A percentile compares a stretch with the other conserved stretches of the same genome.
Evolutionary conservation across 1,140 invertebrate genomes (phyloP).

Genomic region (Drosophila mauritiana): DNA sequence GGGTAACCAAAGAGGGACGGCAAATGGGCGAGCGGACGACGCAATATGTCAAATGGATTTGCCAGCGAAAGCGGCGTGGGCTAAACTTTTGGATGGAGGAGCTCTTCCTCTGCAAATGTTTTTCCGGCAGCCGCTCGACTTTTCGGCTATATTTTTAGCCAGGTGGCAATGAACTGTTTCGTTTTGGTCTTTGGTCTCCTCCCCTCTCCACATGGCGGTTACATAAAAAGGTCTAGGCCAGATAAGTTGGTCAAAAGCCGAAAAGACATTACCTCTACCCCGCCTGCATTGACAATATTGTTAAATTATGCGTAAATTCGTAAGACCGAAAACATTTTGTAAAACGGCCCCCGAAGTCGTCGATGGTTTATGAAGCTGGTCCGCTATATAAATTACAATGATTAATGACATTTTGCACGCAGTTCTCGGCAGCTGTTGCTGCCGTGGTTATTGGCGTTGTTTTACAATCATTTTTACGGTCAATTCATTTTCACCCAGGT

Average conservation of each 20-base stretch:
- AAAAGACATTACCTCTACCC: background rate
- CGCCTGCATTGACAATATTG: conserved; percentile 58
- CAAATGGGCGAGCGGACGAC: conserved; percentile 27
- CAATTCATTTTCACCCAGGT: conserved; percentile 70
- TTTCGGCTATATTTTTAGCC: conserved; percentile 59
- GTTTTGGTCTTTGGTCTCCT: conserved; percentile 6
- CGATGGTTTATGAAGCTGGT: conserved; percentile 67
- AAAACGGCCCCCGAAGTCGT: conserved; percentile 50
- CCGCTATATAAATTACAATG: conserved; percentile 77
- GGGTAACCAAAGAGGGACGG: background rate
- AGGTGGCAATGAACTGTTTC: conserved; percentile 73
- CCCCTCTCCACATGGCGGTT: conserved; percentile 26
- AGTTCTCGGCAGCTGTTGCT: conserved; percentile 54
- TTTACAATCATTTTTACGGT: conserved; percentile 76
- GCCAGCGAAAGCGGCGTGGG: conserved; percentile 54
- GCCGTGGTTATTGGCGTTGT: conserved; percentile 65
- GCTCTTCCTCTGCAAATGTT: conserved; percentile 58
- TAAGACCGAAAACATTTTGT: conserved; percentile 47
- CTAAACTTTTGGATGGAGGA: conserved; percentile 11
- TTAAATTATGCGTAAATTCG: conserved; percentile 77
- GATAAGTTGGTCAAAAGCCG: conserved; percentile 10
- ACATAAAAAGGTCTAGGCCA: conserved; percentile 75
- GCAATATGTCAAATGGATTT: conserved; percentile 79
- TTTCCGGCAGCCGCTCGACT: conserved; percentile 58
- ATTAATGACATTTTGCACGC: conserved; percentile 81